Base-by-base conservation (phyloP, 2,113 vertebrate genomes). In the Picathartes gymnocephalus region DNA sequence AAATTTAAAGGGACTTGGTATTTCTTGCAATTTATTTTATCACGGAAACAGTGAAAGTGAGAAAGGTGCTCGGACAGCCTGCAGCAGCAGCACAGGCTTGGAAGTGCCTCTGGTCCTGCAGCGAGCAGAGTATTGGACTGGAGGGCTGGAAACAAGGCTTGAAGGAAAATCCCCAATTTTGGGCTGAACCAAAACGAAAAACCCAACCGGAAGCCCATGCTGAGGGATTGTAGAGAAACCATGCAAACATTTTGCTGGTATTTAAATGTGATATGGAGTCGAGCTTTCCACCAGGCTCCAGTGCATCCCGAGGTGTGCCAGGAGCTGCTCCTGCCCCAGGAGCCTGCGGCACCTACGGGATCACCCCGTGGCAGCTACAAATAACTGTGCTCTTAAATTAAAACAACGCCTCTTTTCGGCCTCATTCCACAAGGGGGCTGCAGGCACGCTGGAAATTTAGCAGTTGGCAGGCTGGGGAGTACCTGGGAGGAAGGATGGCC, bases 381-480 rank as follows among this genome's bases (percentile, higher is more conserved):
- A 74, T 15, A 81, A 39, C 48, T 0, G 0, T 28, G 37, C 57
- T 92, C 33, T 86, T 91, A 87, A 95, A 88, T 90, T 69, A 92
- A 95, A 97, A 89, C 92, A 92, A 79, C 78, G 61, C 58, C 37
- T 94, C 53, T 92, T 66, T 96, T 96, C 30, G 18, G n/a, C 11
- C 69, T 94, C 76, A 71, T 97, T 98, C 98, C 98, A 98, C 98
- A 97, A 98, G 98, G 98, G 98, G 98, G 98, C 98, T 98, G 97
- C 96, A 91, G 87, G 91, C 88, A 90, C 61, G 27, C 92, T 93
- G 70, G 58, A 84, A 91, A 78, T 92, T 78, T 37, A 74, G 79
- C 16, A 16, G 71, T 64, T 94, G 76, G 81, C 48, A 90, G 62
- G 31, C 66, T 48, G 70, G 74, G 70, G n/a, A 92, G 66, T 18